Base-by-base conservation (phyloP, 1,140 invertebrate genomes). In the Drosophila saltans region DNA sequence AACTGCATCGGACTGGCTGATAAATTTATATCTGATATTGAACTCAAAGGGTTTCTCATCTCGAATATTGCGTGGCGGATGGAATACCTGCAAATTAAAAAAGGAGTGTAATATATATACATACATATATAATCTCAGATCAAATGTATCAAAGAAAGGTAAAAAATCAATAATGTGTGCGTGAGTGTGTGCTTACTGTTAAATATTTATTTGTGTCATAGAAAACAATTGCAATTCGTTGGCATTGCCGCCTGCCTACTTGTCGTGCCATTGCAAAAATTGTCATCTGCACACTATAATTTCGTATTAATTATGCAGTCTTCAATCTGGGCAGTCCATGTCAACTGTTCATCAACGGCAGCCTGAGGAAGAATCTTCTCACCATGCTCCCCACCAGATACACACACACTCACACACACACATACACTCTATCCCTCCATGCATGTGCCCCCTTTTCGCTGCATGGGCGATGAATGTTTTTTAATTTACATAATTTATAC, bases 1-100 rank as follows among this genome's bases (percentile, higher is more conserved):
- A 3, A 97, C 94, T 1, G 97, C 97, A 78, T 96, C 95, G 63
- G 94, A 93, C 21, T 94, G 93, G 7, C 95, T 94, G 24, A 97
- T 94, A 91, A 97, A 96, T 80, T 96, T 95, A 92, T 97, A 98
- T 24, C 96, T 94, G 67, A 97, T 93, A 24, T 94, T 94, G 91
- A 97, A 96, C 75, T 95, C 94, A 80, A 97, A 96, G 2, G 96
- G 95, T 40, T 95, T 94, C 1, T 93, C 93, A 67, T 94, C 93
- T 33, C 95, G 93, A 60, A 90, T 76, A 76, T 92, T 90, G 21
- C 93, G 82, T 41, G 94, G 94, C 10, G 95, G 94, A 66, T 95
- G 94, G 91, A 97, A 96, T 63, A 97, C 93, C 67, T 94, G 83
- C 10, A 76, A 71, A 60, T 21, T 26, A 11, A 76, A 69, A 72